Conservation (phyloP, 1,140 invertebrate species). For the Trichoplusia ni region DNA sequence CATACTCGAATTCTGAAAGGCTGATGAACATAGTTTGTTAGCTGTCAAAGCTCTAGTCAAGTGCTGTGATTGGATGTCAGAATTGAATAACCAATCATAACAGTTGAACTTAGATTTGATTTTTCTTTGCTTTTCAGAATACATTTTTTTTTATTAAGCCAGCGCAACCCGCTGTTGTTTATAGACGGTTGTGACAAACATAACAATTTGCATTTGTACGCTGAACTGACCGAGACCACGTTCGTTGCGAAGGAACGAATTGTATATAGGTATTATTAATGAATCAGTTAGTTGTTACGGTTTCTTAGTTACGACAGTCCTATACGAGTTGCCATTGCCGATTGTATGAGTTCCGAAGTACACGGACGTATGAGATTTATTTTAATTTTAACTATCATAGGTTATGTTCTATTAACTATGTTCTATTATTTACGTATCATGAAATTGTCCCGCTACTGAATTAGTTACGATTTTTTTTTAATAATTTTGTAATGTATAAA, state of each 20-base stretch:
- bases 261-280: conserved; percentile 57
- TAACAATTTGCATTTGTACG: conserved; percentile 66
- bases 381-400: conserved; percentile 57
- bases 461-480: conserved; percentile 49
- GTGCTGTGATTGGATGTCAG: too few relatives aligned
- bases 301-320: conserved; percentile 55
- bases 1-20: too few relatives aligned
- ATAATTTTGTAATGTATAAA: conserved; percentile 66
- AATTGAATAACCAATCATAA: too few relatives aligned
- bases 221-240: conserved; percentile 54
- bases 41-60: too few relatives aligned
- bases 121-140: too few relatives aligned
- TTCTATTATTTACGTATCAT: conserved; percentile 59
- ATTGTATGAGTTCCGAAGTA: conserved; percentile 40
- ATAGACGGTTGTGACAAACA: too few relatives aligned
- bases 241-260: conserved; percentile 47
- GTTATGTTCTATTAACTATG: conserved; percentile 58
- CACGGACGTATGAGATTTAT: conserved; percentile 68
- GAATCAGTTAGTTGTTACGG: conserved; percentile 52
- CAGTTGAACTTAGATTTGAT: too few relatives aligned
- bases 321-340: conserved; percentile 66
- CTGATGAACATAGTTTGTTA: too few relatives aligned
- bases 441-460: conserved; percentile 49
- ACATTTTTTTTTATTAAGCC: too few relatives aligned
- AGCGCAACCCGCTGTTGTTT: too few relatives aligned